phyloP scores from a whole-genome alignment of 2,113 vertebrate genomes.

The Dendropsophus ebraccatus region DNA sequence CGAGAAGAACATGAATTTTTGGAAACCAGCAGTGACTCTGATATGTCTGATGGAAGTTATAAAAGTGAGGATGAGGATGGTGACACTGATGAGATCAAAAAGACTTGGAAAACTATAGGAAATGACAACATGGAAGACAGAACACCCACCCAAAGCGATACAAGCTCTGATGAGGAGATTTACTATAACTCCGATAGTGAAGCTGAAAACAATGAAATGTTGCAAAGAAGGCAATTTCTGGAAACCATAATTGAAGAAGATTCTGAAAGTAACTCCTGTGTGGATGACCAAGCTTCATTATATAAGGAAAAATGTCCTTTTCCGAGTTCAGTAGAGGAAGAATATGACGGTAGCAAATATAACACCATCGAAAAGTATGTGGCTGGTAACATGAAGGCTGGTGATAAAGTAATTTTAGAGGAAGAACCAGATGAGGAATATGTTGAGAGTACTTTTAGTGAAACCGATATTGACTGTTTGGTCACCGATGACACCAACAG shows the following conservation, averaged over 20 bases:
- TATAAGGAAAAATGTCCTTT: constrained; percentile 39
- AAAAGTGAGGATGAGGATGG: constrained; percentile 50
- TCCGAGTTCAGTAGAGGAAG: constrained; percentile 25
- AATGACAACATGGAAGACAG: constrained; percentile 23
- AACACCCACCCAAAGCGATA: constrained; percentile 45
- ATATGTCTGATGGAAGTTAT: constrained; percentile 56
- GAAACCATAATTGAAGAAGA: constrained; percentile 54
- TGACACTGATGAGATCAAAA: constrained; percentile 50
- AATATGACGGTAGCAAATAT: constrained; percentile 40
- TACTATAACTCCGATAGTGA: constrained; percentile 41
- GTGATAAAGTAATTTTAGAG: neutral
- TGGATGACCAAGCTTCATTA: constrained; percentile 36
- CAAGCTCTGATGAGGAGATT: constrained; percentile 35
- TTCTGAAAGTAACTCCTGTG: constrained; percentile 44
- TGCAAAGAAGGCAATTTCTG: constrained; percentile 7
- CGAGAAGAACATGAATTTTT: neutral
- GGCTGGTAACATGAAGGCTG: constrained; percentile 43
- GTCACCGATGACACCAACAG: constrained; percentile 61
- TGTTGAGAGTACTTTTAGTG: constrained; percentile 59
- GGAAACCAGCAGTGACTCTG: constrained; percentile 47
- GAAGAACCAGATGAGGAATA: constrained; percentile 44
- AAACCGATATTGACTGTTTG: constrained; percentile 60
- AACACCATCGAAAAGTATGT: constrained; percentile 51
- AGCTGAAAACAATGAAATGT: constrained; percentile 38
- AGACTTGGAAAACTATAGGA: constrained; percentile 42